Evolutionary conservation across 2,888 invertebrate genomes (phyloP).

Genomic region (Hipparchia sbordonii): DNA sequence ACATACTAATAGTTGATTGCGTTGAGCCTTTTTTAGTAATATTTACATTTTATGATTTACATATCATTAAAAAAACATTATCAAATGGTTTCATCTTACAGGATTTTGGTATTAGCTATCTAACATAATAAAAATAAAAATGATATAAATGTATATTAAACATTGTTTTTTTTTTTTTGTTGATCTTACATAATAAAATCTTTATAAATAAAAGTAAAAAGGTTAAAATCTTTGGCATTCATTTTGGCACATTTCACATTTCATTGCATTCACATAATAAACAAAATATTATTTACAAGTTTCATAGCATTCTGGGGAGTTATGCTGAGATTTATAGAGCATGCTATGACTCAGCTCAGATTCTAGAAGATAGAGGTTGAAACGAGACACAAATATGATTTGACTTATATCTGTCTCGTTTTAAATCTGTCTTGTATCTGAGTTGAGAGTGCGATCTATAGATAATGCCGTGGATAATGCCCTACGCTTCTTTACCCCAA

Average conservation of each 20-base stretch:
- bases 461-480: no score
- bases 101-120: not conserved
- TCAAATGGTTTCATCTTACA: not conserved
- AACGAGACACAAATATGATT: no score
- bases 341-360: no score
- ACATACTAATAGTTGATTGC: not conserved
- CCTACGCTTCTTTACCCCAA: not conserved
- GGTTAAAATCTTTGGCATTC: slow-evolving; percentile 5
- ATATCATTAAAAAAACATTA: not conserved
- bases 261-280: not conserved
- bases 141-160: not conserved
- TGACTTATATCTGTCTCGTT: no score
- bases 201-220: not conserved
- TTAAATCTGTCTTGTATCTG: no score
- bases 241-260: slow-evolving; percentile 4
- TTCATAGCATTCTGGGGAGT: not conserved
- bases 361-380: no score
- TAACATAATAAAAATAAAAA: not conserved
- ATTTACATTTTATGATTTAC: not conserved
- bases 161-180: not conserved
- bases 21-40: slow-evolving; percentile 3
- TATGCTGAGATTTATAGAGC: no score
- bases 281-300: not conserved
- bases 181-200: not conserved
- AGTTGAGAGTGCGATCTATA: no score